Conservation (phyloP, 2,113 vertebrate species). For the Upupa epops region DNA sequence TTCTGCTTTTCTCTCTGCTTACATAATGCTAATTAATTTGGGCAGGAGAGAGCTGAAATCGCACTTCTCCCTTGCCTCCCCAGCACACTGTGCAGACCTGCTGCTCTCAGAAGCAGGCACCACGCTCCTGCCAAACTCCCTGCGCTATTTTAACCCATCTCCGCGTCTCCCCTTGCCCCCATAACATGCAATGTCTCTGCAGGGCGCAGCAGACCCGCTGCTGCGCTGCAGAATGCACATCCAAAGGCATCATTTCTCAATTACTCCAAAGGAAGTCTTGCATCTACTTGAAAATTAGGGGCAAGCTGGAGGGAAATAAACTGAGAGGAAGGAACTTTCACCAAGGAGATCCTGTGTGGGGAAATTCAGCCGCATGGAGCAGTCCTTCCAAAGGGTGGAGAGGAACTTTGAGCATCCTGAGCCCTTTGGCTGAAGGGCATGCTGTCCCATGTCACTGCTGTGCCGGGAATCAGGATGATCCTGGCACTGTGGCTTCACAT, state of each 20-base stretch:
- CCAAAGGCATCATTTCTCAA: not conserved
- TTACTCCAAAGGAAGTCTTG: not conserved
- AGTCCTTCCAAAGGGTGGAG: not conserved
- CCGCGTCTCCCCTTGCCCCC: not conserved
- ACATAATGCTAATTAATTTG: slow-evolving; percentile 54
- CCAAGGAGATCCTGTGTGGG: not conserved
- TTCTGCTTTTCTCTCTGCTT: slow-evolving; percentile 28
- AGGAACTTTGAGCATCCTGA: not conserved
- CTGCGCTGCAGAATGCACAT: not conserved
- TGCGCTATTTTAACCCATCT: not conserved
- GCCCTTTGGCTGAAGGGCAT: not conserved
- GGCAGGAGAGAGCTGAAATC: slow-evolving; percentile 13
- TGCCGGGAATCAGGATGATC: not conserved
- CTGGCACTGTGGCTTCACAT: not conserved
- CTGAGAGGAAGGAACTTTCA: not conserved
- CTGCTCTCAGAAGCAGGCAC: slow-evolving; percentile 37
- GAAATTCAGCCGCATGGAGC: not conserved
- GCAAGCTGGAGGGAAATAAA: not conserved
- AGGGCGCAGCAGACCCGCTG: not conserved
- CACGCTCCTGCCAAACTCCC: not conserved
- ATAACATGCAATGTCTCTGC: not conserved
- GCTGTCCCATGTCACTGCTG: not conserved
- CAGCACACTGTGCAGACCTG: slow-evolving; percentile 22
- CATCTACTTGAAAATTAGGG: not conserved
- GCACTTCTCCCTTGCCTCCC: slow-evolving; percentile 6